Conservation (phyloP, 1,140 invertebrate species). For the Penaeus indicus region DNA sequence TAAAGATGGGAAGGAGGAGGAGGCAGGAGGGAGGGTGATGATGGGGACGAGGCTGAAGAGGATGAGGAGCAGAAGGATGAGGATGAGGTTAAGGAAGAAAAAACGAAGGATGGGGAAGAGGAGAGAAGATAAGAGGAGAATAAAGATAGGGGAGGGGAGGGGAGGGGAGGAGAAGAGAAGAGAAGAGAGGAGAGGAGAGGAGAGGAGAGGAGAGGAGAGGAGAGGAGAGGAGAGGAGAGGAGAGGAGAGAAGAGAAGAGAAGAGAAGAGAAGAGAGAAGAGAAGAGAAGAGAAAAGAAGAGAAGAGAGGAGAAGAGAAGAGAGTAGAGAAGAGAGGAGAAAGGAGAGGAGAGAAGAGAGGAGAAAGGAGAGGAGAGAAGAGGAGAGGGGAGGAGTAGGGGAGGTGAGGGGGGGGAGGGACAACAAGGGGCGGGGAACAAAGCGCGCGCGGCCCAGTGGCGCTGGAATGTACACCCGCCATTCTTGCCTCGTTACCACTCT, state of each 20-base stretch:
- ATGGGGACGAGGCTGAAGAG: background rate
- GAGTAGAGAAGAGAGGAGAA: background rate
- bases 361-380: background rate
- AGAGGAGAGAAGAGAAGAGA: background rate
- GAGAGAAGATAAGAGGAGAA: background rate
- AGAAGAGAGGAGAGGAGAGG: background rate
- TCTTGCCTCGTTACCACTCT: constrained; percentile 60
- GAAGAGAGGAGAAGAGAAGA: background rate
- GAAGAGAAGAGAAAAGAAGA: background rate
- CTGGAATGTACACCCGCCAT: constrained; percentile 60
- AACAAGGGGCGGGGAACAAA: constrained; percentile 34
- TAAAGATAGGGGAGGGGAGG: background rate
- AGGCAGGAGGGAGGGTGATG: background rate
- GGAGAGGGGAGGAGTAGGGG: background rate
- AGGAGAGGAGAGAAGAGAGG: background rate
- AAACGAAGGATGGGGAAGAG: background rate
- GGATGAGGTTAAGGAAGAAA: background rate
- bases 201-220: background rate
- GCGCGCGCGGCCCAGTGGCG: constrained; percentile 10
- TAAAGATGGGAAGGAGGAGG: background rate
- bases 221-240: background rate
- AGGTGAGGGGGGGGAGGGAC: background rate
- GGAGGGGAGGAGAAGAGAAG: background rate
- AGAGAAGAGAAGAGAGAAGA: background rate
- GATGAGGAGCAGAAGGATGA: background rate